Conservation (phyloP, 30 jellyfish, hydroid and myxozoan species). For the Aurelia coerulea region DNA sequence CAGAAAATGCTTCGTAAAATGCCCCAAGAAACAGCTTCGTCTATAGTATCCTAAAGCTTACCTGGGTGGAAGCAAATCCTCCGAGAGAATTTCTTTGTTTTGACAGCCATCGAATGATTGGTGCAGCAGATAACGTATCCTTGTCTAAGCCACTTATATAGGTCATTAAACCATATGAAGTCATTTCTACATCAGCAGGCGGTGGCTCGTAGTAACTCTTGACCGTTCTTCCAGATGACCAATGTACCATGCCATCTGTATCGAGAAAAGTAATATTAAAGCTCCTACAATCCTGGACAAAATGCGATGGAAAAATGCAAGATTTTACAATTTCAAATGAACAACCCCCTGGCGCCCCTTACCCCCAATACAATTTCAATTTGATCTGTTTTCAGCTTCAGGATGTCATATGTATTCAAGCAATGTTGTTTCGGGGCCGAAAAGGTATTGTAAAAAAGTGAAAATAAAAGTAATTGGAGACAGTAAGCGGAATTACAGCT, state of each 20-base stretch:
- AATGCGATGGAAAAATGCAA: too few relatives aligned
- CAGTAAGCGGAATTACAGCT: too few relatives aligned
- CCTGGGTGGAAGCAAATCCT: constrained; percentile 93
- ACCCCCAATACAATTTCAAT: too few relatives aligned
- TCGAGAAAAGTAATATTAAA: neutral
- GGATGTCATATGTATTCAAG: too few relatives aligned
- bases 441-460: too few relatives aligned
- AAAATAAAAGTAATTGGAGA: too few relatives aligned
- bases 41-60: neutral
- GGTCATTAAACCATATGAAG: constrained; percentile 82
- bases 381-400: too few relatives aligned
- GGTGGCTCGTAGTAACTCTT: constrained; percentile 62
- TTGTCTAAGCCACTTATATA: constrained; percentile 25
- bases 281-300: neutral
- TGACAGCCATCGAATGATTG: constrained; percentile 80
- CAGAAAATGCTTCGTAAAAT: too few relatives aligned
- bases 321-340: too few relatives aligned
- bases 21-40: too few relatives aligned
- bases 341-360: too few relatives aligned
- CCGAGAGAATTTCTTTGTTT: constrained; percentile 87
- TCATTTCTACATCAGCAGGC: constrained; percentile 85
- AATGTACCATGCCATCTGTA: constrained; percentile 70
- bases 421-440: too few relatives aligned
- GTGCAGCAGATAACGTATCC: constrained; percentile 46
- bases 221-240: constrained; percentile 59